These are phyloP conservation scores for Myotis findleyi DNA, from an alignment of 2,797 vertebrate genomes.

Conservation along the genomic window DNA sequence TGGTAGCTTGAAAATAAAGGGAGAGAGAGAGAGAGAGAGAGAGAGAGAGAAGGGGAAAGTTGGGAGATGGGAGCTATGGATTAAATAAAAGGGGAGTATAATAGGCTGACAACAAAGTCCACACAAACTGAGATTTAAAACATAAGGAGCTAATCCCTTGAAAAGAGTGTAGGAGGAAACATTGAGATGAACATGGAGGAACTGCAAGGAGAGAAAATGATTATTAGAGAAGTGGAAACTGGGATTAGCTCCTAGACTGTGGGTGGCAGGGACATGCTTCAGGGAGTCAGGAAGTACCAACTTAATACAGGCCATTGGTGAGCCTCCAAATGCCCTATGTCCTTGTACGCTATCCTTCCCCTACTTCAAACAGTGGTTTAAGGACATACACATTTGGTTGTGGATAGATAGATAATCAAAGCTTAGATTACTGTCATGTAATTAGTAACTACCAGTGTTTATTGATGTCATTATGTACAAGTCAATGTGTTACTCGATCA, in stretches of 20 bases:
- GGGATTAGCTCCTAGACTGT: conserved; percentile 38
- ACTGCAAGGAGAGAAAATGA: not conserved
- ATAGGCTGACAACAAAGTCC: not conserved
- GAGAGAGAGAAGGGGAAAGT: not conserved
- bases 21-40: not conserved
- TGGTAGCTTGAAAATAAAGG: not conserved
- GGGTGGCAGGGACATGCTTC: conserved; percentile 41
- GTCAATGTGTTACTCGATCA: not conserved
- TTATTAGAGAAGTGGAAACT: conserved; percentile 60
- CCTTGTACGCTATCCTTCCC: not conserved
- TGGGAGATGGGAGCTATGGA: not conserved
- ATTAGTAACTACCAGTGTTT: not conserved
- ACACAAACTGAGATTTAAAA: not conserved
- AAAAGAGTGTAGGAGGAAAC: conserved; percentile 35
- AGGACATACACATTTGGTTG: not conserved
- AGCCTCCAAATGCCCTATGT: not conserved
- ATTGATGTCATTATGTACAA: not conserved
- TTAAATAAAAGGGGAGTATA: not conserved
- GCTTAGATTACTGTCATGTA: not conserved
- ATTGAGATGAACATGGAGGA: conserved; percentile 24
- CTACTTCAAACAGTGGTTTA: not conserved
- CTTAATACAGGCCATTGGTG: not conserved
- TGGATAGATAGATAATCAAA: not conserved
- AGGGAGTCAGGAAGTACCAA: not conserved
- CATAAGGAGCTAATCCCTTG: not conserved